Evolutionary conservation across 2,888 invertebrate genomes (phyloP), one percentile per base, ranked within the genome.

Genomic region (Thereva nobilitata): DNA sequence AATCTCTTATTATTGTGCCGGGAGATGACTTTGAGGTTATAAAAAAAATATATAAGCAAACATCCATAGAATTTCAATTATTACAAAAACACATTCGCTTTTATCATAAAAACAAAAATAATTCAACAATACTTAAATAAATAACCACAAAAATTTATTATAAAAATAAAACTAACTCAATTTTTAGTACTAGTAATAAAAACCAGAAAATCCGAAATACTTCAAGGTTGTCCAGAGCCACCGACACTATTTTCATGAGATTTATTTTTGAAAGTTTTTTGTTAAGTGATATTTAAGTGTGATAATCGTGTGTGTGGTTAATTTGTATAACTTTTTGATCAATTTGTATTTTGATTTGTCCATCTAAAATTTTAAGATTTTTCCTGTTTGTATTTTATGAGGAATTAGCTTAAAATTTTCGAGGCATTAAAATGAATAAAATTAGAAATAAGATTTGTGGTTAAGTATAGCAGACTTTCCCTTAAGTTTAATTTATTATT

Each of bases 261-360:
- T 34, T 57, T 59, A 23, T 23, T 23, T 23, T 23, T 23, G 23
- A 23, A 23, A 23, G 23, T 23, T 23, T 23, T 23, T 23, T 23
- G 23, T 23, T 23, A 23, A 23, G 23, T 23, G 23, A 23, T 23
- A 23, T 23, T 23, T 23, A 23, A 23, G 23, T 23, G 23, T 23
- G 23, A 23, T 23, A 23, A 23, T 2, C 2, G 23, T 23, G 23
- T 23, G 1, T 23, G 23, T n/a, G n/a, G n/a, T 2, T 10, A 6
- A 50, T 23, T 34, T 2, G 37, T 9, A 10, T 1, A 59, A 1
- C 23, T 59, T 59, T 59, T 45, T 59, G 57, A 37, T 59, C 47
- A 59, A 47, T 59, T 59, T 45, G 57, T 59, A 8, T 42, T 38
- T 59, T 12, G 10, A 6, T 59, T 59, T 47, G 57, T 59, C 38